These are phyloP conservation scores for Tenthredo notha DNA, from an alignment of 2,888 invertebrate genomes.

Conservation along the genomic window DNA sequence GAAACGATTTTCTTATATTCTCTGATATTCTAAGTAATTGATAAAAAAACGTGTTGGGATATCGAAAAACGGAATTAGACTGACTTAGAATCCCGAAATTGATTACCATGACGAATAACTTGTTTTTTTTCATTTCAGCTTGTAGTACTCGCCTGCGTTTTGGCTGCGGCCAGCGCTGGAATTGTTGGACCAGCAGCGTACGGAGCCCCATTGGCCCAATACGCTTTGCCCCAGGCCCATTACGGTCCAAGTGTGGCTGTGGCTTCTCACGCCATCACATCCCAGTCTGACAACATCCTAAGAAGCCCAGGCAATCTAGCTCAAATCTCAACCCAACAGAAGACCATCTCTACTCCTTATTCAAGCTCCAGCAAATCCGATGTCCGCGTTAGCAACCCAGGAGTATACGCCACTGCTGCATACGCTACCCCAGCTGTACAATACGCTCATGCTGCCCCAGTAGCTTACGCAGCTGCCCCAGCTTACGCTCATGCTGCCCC, in stretches of 20 bases:
- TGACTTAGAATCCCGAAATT: conserved; percentile 51
- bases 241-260: conserved; percentile 44
- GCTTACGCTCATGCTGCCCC: conserved; percentile 53
- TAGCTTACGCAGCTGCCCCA: conserved; percentile 54
- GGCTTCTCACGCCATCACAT: conserved; percentile 71
- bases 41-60: conserved; percentile 55
- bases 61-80: neutral
- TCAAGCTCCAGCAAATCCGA: conserved; percentile 71
- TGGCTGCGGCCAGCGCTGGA: conserved; percentile 72
- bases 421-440: conserved; percentile 63
- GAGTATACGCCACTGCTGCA: conserved; percentile 57
- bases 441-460: conserved; percentile 66
- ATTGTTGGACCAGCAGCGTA: conserved; percentile 68
- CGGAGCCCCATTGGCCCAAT: conserved; percentile 62
- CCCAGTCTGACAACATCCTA: conserved; percentile 68
- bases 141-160: conserved; percentile 67
- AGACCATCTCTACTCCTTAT: conserved; percentile 72
- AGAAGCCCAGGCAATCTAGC: conserved; percentile 71
- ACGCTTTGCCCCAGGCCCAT: conserved; percentile 58
- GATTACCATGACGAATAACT: neutral
- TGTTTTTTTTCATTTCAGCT: conserved; percentile 60
- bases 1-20: neutral
- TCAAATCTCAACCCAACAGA: conserved; percentile 69
- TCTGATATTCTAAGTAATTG: neutral
- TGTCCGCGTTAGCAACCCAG: conserved; percentile 70